A percentile compares a stretch with the other conserved stretches of the same genome.
phyloP scores from a whole-genome alignment of 2,113 vertebrate genomes.

The Pelobates fuscus region DNA sequence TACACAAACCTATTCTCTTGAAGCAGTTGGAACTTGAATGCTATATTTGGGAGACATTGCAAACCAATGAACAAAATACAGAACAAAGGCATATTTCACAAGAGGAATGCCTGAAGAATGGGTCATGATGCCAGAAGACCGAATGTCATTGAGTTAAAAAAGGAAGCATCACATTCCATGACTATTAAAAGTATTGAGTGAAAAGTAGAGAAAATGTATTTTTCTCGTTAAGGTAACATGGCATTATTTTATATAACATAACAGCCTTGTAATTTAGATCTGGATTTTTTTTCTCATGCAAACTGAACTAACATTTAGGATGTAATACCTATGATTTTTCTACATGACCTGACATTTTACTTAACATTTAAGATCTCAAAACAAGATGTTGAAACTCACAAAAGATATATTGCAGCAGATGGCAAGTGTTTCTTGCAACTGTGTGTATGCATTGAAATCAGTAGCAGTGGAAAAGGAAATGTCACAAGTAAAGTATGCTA shows the following conservation, averaged over 20 bases:
- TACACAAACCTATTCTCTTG: not conserved
- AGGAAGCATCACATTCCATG: not conserved
- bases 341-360: slow-evolving; percentile 65
- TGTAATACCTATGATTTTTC: slow-evolving; percentile 61
- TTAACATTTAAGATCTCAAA: slow-evolving; percentile 66
- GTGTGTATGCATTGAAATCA: slow-evolving; percentile 27
- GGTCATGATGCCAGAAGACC: not conserved
- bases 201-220: not conserved
- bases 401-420: slow-evolving; percentile 63
- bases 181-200: not conserved
- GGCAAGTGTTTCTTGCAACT: slow-evolving; percentile 54
- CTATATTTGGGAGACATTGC: not conserved
- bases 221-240: slow-evolving; percentile 12
- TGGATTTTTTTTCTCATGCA: slow-evolving; percentile 48
- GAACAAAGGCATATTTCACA: not conserved
- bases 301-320: slow-evolving; percentile 60
- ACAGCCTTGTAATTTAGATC: slow-evolving; percentile 30
- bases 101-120: not conserved
- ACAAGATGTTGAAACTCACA: slow-evolving; percentile 62
- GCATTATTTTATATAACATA: slow-evolving; percentile 14
- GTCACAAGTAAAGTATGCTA: slow-evolving; percentile 54
- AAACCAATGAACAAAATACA: not conserved
- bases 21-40: not conserved
- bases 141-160: not conserved
- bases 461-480: slow-evolving; percentile 36